Percentiles rank a stretch among this genome's conserved stretches.
These are phyloP conservation scores for Sapayoa aenigma DNA, from an alignment of 2,113 vertebrate species.

Conservation along the genomic window DNA sequence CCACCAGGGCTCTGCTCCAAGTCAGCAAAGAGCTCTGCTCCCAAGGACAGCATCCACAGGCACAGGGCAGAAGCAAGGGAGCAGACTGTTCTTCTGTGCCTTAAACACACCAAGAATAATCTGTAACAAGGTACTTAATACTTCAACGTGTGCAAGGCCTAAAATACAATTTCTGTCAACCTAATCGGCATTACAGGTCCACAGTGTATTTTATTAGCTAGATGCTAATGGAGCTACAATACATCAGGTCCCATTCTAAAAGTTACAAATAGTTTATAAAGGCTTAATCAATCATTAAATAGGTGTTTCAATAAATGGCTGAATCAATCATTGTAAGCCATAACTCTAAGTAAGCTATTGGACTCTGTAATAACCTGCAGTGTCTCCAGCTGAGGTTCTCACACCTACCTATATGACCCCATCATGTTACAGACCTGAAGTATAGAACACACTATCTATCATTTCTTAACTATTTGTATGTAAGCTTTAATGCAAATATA, in stretches of 20 bases:
- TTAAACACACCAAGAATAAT: background rate
- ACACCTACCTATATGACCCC: background rate
- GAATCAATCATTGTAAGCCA: background rate
- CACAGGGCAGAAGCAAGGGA: background rate
- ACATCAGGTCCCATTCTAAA: background rate
- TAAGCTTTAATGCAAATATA: background rate
- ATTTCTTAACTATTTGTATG: background rate
- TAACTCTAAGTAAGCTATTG: background rate
- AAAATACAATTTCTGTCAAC: background rate
- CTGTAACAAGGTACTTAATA: background rate
- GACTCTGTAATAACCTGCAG: background rate
- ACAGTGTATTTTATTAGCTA: background rate
- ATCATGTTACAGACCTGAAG: background rate
- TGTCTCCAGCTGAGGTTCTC: background rate
- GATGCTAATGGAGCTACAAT: background rate
- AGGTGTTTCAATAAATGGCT: constrained; percentile 9
- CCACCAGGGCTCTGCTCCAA: background rate
- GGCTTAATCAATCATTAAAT: constrained; percentile 22
- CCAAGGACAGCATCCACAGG: background rate
- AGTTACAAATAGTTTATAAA: constrained; percentile 32
- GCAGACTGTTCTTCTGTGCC: background rate
- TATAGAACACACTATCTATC: background rate
- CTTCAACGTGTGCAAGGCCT: background rate
- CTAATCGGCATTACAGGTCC: background rate
- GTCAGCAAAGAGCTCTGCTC: background rate